Percentiles rank a stretch among this genome's conserved stretches.
Conservation (phyloP, 2,797 vertebrate species). For the Hephaestus fuliginosus region DNA sequence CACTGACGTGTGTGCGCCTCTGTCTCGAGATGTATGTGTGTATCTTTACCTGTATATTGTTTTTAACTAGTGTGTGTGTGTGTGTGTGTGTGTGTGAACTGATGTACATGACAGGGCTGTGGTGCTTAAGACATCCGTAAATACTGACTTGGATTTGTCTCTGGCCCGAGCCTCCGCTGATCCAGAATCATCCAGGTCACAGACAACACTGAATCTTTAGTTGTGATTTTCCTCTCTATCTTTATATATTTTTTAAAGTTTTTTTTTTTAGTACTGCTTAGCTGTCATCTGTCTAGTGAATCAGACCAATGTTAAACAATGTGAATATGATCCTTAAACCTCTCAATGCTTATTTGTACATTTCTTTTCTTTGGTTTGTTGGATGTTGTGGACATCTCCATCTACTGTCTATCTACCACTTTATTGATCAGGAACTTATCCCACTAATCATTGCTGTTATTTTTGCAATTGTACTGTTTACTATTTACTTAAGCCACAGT, state of each 20-base stretch:
- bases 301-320: neutral
- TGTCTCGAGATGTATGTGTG: neutral
- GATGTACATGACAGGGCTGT: neutral
- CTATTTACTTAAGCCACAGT: neutral
- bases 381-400: neutral
- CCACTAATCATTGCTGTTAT: neutral
- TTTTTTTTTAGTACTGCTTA: neutral
- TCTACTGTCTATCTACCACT: neutral
- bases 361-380: neutral
- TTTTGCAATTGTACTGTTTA: neutral
- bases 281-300: neutral
- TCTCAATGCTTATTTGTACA: neutral
- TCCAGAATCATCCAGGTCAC: neutral
- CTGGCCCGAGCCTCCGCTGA: neutral
- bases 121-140: neutral
- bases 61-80: neutral
- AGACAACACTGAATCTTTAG: neutral
- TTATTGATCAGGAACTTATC: neutral
- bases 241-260: neutral
- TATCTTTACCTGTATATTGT: neutral
- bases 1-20: neutral
- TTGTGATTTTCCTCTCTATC: neutral
- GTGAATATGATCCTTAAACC: neutral
- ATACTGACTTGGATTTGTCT: neutral
- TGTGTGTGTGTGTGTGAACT: neutral